Evolutionary conservation across 1,140 invertebrate genomes (phyloP).

Genomic region (Tetramorium parvispinum): DNA sequence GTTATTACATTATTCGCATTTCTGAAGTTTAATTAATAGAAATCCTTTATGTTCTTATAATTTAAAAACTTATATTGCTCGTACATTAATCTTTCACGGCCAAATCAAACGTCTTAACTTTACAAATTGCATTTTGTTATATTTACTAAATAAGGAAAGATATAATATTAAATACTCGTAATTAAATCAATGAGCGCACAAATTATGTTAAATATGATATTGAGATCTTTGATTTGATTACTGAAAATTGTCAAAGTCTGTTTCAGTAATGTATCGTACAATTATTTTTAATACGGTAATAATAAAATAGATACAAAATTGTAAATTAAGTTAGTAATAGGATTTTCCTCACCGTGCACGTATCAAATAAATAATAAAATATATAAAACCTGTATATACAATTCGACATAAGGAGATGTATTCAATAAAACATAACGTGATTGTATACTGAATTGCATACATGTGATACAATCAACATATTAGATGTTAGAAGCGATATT

Average conservation of each 20-base stretch:
- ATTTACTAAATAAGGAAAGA: not conserved
- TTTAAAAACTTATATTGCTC: slow-evolving; percentile 9
- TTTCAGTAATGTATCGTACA: not conserved
- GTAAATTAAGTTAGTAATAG: not conserved
- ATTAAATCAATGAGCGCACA: not conserved
- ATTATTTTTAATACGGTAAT: not conserved
- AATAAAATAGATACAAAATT: not conserved
- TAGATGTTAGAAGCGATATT: not conserved
- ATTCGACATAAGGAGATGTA: not conserved
- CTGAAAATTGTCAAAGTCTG: not conserved
- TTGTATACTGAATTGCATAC: not conserved
- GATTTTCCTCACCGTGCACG: not conserved
- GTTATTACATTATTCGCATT: slow-evolving; percentile 10
- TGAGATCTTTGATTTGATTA: not conserved
- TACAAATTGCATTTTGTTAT: not conserved
- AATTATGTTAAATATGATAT: not conserved
- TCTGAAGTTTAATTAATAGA: slow-evolving; percentile 20
- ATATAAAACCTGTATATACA: not conserved
- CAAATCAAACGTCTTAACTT: not conserved
- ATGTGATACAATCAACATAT: no score
- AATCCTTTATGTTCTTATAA: slow-evolving; percentile 20
- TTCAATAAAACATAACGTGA: not conserved
- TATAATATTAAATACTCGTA: no score
- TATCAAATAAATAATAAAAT: slow-evolving; percentile 8
- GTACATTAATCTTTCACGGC: not conserved